phyloP scores from a whole-genome alignment of 30 jellyfish, hydroid and myxozoan species.

The Nemopilema nomurai region DNA sequence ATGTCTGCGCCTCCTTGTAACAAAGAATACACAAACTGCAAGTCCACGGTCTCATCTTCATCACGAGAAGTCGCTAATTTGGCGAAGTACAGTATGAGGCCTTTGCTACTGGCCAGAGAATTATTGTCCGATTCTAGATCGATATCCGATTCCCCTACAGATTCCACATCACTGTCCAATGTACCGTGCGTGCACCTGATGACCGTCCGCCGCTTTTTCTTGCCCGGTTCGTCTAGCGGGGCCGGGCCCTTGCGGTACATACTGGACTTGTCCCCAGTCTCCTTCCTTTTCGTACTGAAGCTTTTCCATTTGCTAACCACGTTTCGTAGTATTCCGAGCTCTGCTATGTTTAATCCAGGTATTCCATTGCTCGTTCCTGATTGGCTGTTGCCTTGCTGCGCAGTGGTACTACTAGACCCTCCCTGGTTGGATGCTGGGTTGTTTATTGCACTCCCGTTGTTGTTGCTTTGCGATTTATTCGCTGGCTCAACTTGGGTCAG shows the following conservation, averaged over 20 bases:
- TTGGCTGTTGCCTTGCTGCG: conserved; percentile 12
- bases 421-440: neutral
- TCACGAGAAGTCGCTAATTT: conserved; percentile 81
- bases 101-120: conserved; percentile 79
- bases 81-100: conserved; percentile 77
- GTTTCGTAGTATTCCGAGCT: conserved; percentile 72
- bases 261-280: conserved; percentile 75
- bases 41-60: conserved; percentile 81
- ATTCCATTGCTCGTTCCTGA: conserved; percentile 46
- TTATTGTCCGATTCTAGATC: conserved; percentile 39
- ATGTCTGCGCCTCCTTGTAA: conserved; percentile 87
- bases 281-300: conserved; percentile 81
- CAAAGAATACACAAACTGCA: conserved; percentile 77
- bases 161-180: conserved; percentile 82
- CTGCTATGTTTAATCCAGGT: conserved; percentile 67
- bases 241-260: conserved; percentile 89
- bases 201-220: conserved; percentile 67
- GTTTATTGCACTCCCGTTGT: conserved; percentile 1
- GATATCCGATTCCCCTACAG: conserved; percentile 72
- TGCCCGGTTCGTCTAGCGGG: conserved; percentile 89
- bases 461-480: conserved; percentile 5
- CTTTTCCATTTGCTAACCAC: conserved; percentile 88
- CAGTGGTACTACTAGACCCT: neutral
- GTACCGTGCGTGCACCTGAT: conserved; percentile 83
- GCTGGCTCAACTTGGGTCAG: conserved; percentile 42